Conservation (phyloP, 1,140 invertebrate genomes). For the Drosophila trapezifrons region DNA sequence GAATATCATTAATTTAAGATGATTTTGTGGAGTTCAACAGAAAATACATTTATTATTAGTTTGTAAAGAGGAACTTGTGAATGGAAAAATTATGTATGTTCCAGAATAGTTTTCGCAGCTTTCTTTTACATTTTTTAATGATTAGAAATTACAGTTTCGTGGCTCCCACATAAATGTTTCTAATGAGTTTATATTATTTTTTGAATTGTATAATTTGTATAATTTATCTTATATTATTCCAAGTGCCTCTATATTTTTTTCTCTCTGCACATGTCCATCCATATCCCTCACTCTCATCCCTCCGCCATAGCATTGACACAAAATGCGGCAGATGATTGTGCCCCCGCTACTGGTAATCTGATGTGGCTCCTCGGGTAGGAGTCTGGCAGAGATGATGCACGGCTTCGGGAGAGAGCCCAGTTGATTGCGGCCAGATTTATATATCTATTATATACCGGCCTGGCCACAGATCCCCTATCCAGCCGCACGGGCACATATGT, state of each 20-base stretch:
- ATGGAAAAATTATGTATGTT: too few species aligned
- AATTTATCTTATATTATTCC: too few species aligned
- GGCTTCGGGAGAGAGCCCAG: conserved; percentile 13
- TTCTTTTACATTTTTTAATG: too few species aligned
- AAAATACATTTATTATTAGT: too few species aligned
- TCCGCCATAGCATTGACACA: conserved; percentile 28
- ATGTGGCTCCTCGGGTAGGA: not conserved
- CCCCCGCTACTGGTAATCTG: conserved; percentile 24
- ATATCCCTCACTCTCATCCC: not conserved
- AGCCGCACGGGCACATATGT: not conserved
- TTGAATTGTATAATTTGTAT: not conserved
- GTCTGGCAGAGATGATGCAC: conserved; percentile 11
- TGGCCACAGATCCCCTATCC: not conserved
- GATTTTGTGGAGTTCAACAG: too few species aligned
- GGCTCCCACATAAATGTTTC: too few species aligned
- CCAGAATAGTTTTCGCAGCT: too few species aligned
- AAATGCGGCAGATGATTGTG: conserved; percentile 51
- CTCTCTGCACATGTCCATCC: not conserved
- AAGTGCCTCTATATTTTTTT: not conserved
- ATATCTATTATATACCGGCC: not conserved
- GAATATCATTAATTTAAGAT: not conserved
- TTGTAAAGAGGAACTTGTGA: too few species aligned
- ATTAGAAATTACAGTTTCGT: too few species aligned
- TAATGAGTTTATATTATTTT: too few species aligned
- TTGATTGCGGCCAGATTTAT: conserved; percentile 36